These are phyloP conservation scores for Aphidius gifuensis DNA, from an alignment of 1,140 invertebrate species.

Conservation along the genomic window DNA sequence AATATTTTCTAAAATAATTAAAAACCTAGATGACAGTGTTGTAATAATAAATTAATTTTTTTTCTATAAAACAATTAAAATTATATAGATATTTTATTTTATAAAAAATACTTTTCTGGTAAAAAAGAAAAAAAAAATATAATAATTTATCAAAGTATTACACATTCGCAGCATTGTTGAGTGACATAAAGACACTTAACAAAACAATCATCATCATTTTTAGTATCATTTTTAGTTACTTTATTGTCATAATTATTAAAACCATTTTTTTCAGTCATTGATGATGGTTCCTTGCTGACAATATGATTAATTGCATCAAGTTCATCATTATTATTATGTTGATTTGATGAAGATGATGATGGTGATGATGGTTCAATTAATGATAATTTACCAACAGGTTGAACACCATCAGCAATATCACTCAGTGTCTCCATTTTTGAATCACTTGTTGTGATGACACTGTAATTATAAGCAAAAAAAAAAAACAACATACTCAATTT, in stretches of 20 bases:
- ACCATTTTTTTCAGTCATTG: constrained; percentile 42
- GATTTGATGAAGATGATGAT: constrained; percentile 21
- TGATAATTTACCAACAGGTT: constrained; percentile 18
- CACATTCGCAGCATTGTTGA: constrained; percentile 52
- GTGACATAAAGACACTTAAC: constrained; percentile 50
- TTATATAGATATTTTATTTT: too few relatives aligned
- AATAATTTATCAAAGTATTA: constrained; percentile 40
- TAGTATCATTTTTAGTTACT: constrained; percentile 25
- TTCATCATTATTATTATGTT: constrained; percentile 35
- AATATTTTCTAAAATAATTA: too few relatives aligned
- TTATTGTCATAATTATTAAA: constrained; percentile 30
- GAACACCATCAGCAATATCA: constrained; percentile 42
- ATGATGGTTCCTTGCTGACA: constrained; percentile 40
- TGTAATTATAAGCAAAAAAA: constrained; percentile 30
- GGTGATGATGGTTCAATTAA: constrained; percentile 21
- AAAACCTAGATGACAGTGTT: too few relatives aligned
- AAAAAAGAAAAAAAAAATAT: background rate
- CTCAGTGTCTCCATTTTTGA: constrained; percentile 36
- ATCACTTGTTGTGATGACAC: constrained; percentile 47
- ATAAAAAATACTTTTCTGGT: too few relatives aligned
- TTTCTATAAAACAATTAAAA: too few relatives aligned
- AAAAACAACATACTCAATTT: background rate
- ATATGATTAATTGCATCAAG: constrained; percentile 34
- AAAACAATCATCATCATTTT: constrained; percentile 43
- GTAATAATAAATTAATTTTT: too few relatives aligned